These are phyloP conservation scores for Cepaea nemoralis DNA, from an alignment of 1,140 invertebrate species.

Conservation along the genomic window DNA sequence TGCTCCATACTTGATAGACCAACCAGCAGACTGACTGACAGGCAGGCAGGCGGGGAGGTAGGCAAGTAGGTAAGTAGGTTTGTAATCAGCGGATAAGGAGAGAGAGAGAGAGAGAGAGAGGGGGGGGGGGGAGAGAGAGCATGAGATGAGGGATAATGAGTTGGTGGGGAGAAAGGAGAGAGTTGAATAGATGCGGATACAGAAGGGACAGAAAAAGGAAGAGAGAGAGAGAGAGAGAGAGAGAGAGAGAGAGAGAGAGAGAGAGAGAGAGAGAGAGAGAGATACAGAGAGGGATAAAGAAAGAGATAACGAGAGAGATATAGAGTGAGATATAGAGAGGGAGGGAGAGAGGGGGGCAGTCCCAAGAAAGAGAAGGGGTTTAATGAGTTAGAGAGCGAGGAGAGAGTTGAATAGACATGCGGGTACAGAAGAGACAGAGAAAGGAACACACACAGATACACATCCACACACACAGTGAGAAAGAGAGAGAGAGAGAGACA, in stretches of 20 bases:
- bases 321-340: not conserved
- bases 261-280: conserved; percentile 35
- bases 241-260: conserved; percentile 30
- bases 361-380: not conserved
- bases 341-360: conserved; percentile 16
- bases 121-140: not conserved
- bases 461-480: too few species aligned
- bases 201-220: conserved; percentile 1
- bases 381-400: not conserved
- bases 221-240: not conserved
- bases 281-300: conserved; percentile 20
- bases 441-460: too few species aligned
- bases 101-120: not conserved
- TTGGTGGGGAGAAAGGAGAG: too few species aligned
- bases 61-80: too few species aligned
- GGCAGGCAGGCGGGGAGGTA: too few species aligned
- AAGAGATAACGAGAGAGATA: not conserved
- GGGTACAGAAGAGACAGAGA: conserved; percentile 7
- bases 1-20: too few species aligned
- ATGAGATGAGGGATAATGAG: too few species aligned
- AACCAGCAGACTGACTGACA: too few species aligned
- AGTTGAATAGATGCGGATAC: not conserved
- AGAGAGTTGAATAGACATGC: not conserved
- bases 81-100: too few species aligned
- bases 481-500: not conserved